phyloP scores from a whole-genome alignment of 2,797 vertebrate genomes.

The Hypotaenidia philippensis region DNA sequence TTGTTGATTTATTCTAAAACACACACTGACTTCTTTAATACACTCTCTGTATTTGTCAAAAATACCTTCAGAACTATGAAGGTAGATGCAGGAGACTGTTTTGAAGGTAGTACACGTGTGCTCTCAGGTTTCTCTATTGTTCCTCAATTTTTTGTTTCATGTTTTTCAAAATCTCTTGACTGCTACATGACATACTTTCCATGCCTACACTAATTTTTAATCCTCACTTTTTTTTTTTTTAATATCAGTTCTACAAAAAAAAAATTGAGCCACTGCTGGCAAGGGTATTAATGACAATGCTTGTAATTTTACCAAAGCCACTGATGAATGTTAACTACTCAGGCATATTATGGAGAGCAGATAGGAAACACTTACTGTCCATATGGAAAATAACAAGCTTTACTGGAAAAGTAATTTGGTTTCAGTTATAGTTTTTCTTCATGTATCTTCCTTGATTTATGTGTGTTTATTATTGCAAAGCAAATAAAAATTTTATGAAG shows the following conservation, averaged over 20 bases:
- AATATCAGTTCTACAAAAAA: neutral
- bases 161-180: neutral
- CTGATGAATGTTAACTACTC: neutral
- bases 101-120: neutral
- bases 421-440: neutral
- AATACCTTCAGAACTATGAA: neutral
- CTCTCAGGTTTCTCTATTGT: neutral
- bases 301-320: neutral
- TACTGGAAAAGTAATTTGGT: neutral
- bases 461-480: neutral
- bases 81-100: neutral
- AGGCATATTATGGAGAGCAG: neutral
- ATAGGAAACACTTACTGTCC: neutral
- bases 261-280: neutral
- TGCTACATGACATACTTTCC: neutral
- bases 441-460: neutral
- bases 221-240: neutral
- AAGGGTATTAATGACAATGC: neutral
- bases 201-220: neutral
- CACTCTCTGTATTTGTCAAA: neutral
- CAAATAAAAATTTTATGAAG: neutral
- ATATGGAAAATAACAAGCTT: neutral
- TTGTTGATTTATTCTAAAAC: slow-evolving; percentile 12
- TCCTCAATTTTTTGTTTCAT: neutral
- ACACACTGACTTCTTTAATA: neutral